Evolutionary conservation across 1,140 invertebrate genomes (phyloP).

Genomic region (Aphelinus certus): DNA sequence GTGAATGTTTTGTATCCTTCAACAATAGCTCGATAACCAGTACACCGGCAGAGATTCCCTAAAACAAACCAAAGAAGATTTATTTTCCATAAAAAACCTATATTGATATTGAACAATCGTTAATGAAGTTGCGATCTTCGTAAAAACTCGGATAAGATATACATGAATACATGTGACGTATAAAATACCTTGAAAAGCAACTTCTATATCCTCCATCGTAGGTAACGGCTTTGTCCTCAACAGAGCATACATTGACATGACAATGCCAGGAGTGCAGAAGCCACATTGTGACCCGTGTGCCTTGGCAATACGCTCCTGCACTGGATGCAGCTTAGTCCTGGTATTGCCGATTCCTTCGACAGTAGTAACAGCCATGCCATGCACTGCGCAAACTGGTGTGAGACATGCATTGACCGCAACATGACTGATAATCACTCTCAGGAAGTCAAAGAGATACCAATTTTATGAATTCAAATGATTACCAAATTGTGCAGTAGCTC

Average conservation of each 20-base stretch:
- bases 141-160: neutral
- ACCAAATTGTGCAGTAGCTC: too few species aligned
- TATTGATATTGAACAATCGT: too few species aligned
- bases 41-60: constrained; percentile 91
- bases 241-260: constrained; percentile 94
- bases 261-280: constrained; percentile 91
- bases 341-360: constrained; percentile 85
- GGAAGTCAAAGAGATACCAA: too few species aligned
- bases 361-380: constrained; percentile 86
- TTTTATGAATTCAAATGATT: too few species aligned
- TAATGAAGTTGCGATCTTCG: too few species aligned
- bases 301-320: constrained; percentile 85
- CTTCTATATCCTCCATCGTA: constrained; percentile 79
- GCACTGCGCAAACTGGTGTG: constrained; percentile 81
- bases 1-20: constrained; percentile 88
- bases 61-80: constrained; percentile 9
- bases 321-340: constrained; percentile 76
- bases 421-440: constrained; percentile 70
- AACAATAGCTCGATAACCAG: constrained; percentile 89
- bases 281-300: constrained; percentile 90
- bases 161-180: neutral
- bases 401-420: constrained; percentile 88
- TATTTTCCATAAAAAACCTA: neutral
- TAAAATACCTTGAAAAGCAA: constrained; percentile 77
- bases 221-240: constrained; percentile 74